phyloP scores from a whole-genome alignment of 2,797 vertebrate species.

The Carcharodon carcharias region DNA sequence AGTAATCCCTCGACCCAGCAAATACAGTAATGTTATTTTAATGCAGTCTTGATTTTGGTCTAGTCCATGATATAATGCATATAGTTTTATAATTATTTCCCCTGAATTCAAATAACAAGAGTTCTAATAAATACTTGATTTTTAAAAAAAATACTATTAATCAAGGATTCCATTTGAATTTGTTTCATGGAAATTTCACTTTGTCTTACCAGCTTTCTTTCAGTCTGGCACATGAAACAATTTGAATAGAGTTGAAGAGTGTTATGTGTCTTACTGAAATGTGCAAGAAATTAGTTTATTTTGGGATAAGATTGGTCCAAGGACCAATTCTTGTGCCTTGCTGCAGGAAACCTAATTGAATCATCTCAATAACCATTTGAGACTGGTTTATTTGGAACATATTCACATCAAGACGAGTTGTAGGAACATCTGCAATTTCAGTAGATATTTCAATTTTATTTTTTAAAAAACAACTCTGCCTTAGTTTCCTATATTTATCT shows the following conservation, averaged over 20 bases:
- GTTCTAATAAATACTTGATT: slow-evolving; percentile 10
- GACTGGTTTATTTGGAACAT: not conserved
- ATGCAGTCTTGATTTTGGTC: slow-evolving; percentile 14
- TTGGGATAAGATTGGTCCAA: not conserved
- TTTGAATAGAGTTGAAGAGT: slow-evolving; percentile 10
- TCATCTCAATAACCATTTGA: not conserved
- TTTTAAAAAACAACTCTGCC: not conserved
- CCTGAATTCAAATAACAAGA: slow-evolving; percentile 15
- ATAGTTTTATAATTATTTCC: not conserved
- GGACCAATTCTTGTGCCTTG: not conserved
- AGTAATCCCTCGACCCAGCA: too few species aligned
- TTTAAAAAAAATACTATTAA: not conserved
- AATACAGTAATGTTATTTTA: not conserved
- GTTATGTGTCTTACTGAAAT: not conserved
- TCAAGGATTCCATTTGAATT: not conserved
- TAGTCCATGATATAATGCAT: slow-evolving; percentile 14
- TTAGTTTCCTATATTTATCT: not conserved
- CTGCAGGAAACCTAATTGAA: not conserved
- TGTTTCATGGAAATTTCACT: slow-evolving; percentile 1
- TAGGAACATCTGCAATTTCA: not conserved
- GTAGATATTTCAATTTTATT: not conserved
- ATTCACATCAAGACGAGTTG: not conserved
- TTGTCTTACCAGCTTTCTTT: slow-evolving; percentile 12
- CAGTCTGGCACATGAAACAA: not conserved
- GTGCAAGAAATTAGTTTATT: not conserved